Evolutionary conservation across 2,888 invertebrate species (phyloP).

Genomic region (Pseudococcus jackbeardsleyi): DNA sequence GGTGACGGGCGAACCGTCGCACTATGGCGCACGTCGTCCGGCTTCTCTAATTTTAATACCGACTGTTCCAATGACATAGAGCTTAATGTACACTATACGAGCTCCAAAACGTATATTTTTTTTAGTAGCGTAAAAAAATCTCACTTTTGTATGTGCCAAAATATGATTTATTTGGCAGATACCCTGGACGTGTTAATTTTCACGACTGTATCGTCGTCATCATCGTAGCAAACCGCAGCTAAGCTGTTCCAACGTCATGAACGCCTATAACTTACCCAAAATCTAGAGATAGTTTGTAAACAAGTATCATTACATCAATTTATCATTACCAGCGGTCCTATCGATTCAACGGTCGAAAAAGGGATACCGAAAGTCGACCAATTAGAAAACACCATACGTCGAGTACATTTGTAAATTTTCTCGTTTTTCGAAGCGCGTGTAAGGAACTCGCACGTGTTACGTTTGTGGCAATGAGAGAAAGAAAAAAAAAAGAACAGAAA

Average conservation of each 20-base stretch:
- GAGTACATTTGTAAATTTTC: background rate
- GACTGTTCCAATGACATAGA: background rate
- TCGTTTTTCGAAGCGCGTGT: background rate
- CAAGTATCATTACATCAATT: too few relatives aligned
- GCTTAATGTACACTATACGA: background rate
- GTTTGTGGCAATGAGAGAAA: background rate
- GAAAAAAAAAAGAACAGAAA: background rate
- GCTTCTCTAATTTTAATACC: slow-evolving; percentile 11
- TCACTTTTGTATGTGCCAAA: background rate
- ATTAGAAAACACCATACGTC: background rate
- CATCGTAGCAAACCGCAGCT: background rate
- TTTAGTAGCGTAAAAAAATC: background rate
- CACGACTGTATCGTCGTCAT: background rate
- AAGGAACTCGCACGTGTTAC: slow-evolving; percentile 20
- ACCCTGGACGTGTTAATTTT: slow-evolving; percentile 12
- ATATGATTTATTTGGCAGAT: slow-evolving; percentile 32
- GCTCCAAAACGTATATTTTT: background rate
- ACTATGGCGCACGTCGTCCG: background rate
- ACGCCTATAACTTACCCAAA: too few relatives aligned
- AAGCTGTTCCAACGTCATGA: too few relatives aligned
- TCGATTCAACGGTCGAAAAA: background rate
- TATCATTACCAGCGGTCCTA: too few relatives aligned
- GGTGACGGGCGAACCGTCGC: background rate
- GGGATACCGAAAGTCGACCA: background rate
- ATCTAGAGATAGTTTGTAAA: too few relatives aligned